phyloP scores from a whole-genome alignment of 2,888 invertebrate genomes.

The Augiades crinisus region DNA sequence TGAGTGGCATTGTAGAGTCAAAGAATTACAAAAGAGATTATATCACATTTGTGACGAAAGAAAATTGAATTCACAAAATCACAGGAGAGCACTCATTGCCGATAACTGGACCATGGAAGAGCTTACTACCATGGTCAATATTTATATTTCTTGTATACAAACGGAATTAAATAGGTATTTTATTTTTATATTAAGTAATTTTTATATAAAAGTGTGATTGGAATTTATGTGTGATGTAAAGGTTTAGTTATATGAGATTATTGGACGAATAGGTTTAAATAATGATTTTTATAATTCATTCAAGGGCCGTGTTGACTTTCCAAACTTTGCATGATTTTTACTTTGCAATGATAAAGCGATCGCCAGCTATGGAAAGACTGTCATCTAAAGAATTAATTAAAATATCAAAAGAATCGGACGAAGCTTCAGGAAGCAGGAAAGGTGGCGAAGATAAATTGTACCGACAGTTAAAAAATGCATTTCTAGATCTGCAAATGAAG shows the following conservation, averaged over 20 bases:
- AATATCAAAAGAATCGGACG: conserved; percentile 57
- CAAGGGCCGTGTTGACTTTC: conserved; percentile 61
- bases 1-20: conserved; percentile 82
- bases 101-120: conserved; percentile 82
- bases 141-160: conserved; percentile 80
- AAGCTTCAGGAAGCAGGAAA: conserved; percentile 53
- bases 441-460: conserved; percentile 65
- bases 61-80: conserved; percentile 76
- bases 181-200: conserved; percentile 1
- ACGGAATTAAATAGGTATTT: conserved; percentile 80
- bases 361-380: conserved; percentile 58
- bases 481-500: conserved; percentile 60
- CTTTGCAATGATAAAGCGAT: conserved; percentile 60
- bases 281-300: too few species aligned
- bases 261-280: too few species aligned
- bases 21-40: conserved; percentile 73
- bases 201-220: too few species aligned
- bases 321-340: conserved; percentile 75
- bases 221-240: too few species aligned
- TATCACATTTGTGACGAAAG: conserved; percentile 81
- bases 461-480: conserved; percentile 54
- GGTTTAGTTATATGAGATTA: too few species aligned
- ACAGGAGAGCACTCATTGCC: conserved; percentile 71
- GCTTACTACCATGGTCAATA: conserved; percentile 75
- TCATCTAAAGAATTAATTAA: conserved; percentile 62